Evolutionary conservation across 2,797 vertebrate genomes (phyloP), one percentile per base, ranked within the genome.

Genomic region (Typhlichthys subterraneus): DNA sequence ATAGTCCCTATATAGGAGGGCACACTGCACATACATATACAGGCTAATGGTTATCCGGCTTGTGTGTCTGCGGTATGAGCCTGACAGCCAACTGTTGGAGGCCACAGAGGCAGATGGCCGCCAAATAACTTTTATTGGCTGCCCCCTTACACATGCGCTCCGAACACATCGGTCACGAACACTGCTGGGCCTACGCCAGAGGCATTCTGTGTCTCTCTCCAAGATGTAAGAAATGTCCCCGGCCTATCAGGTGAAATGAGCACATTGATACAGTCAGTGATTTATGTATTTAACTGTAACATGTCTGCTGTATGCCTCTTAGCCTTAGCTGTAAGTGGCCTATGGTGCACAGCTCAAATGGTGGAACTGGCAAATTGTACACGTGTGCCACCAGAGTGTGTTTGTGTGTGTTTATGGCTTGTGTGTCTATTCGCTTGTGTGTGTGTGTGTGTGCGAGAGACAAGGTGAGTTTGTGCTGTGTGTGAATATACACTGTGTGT

Each of bases 111-210:
- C 92, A 93, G 86, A 92, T 91, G 88, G 85, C 76, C 79, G 81
- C 86, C 87, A 92, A 92, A 91, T 88, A 81, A 76, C 78, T 86
- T 91, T 90, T 89, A 90, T 80, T 84, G 86, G 82, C 77, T 75
- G 82, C 72, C 82, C 83, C 76, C 51, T 81, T 82, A 84, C 88
- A 84, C 84, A 84, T 86, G 87, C 86, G 82, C 87, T 87, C 81
- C 69, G n/a, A 77, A 87, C 83, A 71, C 86, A 88, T 86, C 80
- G 79, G 72, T 72, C 77, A 72, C 69, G 84, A 83, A 65, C 72
- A 69, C 81, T 76, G 67, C 64, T 57, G 69, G 69, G 73, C 76
- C 77, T 17, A 50, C 59, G 67, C 72, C 73, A 68, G 75, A n/a
- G 47, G 56, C 56, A 45, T 65, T 55, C 72, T 47, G 69, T 61